Conservation (phyloP, 2,113 vertebrate genomes). For the Todiramphus saurophagus region DNA sequence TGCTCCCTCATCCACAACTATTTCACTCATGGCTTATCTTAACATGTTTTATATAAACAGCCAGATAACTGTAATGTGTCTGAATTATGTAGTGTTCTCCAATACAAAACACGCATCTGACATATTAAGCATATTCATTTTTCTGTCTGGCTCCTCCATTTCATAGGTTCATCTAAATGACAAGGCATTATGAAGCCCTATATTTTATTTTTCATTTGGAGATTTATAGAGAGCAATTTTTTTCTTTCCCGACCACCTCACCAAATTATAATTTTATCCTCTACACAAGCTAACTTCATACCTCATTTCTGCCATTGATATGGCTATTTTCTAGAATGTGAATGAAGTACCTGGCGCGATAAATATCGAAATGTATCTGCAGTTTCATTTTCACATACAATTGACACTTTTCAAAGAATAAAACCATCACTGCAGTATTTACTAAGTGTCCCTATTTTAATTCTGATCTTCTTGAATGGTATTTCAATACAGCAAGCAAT, state of each 20-base stretch:
- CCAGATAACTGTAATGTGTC: background rate
- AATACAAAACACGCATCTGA: slow-evolving; percentile 21
- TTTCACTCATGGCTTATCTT: background rate
- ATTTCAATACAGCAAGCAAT: slow-evolving; percentile 55
- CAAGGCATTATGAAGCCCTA: background rate
- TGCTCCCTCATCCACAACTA: background rate
- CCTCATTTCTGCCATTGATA: slow-evolving; percentile 67
- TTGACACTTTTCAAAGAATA: slow-evolving; percentile 60
- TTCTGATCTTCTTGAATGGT: slow-evolving; percentile 56
- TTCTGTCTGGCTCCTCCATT: slow-evolving; percentile 2
- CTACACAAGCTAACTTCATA: slow-evolving; percentile 62
- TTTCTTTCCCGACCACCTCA: slow-evolving; percentile 23
- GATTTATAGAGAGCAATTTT: slow-evolving; percentile 33
- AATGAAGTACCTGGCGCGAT: slow-evolving; percentile 67
- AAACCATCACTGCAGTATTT: slow-evolving; percentile 71
- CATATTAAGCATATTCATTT: slow-evolving; percentile 26
- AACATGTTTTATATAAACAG: background rate
- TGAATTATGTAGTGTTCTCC: background rate
- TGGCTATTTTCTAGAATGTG: slow-evolving; percentile 58
- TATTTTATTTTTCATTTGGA: slow-evolving; percentile 65
- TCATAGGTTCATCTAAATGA: slow-evolving; percentile 19
- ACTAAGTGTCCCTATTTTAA: slow-evolving; percentile 72
- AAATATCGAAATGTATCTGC: slow-evolving; percentile 67
- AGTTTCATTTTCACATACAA: slow-evolving; percentile 70
- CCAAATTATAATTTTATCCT: slow-evolving; percentile 65